Evolutionary conservation across 2,888 invertebrate genomes (phyloP), one percentile per base, ranked within the genome.

Genomic region (Hololepta plana): DNA sequence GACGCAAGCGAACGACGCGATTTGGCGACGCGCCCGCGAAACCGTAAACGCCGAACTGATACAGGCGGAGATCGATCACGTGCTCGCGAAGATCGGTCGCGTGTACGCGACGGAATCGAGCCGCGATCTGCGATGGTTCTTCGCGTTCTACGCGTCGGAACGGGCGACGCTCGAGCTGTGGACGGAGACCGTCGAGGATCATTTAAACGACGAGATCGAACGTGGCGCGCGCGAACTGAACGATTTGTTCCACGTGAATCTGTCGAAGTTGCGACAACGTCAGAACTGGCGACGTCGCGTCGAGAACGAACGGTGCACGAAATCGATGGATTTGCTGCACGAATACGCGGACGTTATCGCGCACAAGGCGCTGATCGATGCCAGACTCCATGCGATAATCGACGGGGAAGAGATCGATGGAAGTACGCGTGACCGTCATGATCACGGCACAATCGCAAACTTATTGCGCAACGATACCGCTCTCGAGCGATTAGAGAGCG

Each of bases 281-380:
- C 49, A 51, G 27, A 53, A 51, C 31, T 60, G 59, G 59, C 45
- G 59, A 19, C 39, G 56, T 26, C 53, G 57, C 32, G 41, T 60
- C 10, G 60, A 60, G 35, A 55, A 56, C 17, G 60, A 61, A 34
- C 51, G 59, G 20, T 57, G 54, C 29, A 54, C 55, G 10, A 46
- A 51, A 10, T 15, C 20, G 4, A 25, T 16, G 4, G 14, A 55
- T 26, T 43, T 71, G 15, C 45, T 77, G 29, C 58, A 60, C 21
- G 72, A 72, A 45, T 72, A 72, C 42, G 71, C 74, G 8, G 75
- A 75, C 43, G 62, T 76, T 28, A 59, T 74, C 24, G 74, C 75
- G 15, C 75, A 75, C 39, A 76, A 75, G 48, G 72, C 75, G 20
- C 55, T 81, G 31, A 67, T 81, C 28, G 77, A 81, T 53, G 76